Conservation (phyloP, 2,113 vertebrate genomes). For the Elephantulus edwardii region DNA sequence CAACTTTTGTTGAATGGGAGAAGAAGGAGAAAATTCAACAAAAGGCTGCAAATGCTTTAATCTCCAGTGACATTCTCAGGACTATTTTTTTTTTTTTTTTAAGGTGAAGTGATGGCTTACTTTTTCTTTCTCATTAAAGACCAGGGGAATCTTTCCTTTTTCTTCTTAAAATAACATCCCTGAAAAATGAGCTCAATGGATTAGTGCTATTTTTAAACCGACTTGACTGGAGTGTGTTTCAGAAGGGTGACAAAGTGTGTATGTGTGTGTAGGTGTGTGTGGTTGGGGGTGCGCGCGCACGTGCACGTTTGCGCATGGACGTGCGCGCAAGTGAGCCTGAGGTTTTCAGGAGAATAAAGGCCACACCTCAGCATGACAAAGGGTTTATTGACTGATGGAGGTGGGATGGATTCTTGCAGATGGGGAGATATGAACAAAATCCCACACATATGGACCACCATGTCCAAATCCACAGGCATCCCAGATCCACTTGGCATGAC, state of each 20-base stretch:
- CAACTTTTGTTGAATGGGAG: conserved; percentile 62
- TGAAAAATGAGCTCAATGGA: conserved; percentile 85
- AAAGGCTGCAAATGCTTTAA: conserved; percentile 47
- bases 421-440: conserved; percentile 22
- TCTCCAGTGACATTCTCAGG: conserved; percentile 68
- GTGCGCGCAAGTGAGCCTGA: conserved; percentile 58
- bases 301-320: no score
- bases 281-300: no score
- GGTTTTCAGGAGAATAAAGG: conserved; percentile 36
- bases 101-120: conserved; percentile 59
- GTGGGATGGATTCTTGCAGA: conserved; percentile 50
- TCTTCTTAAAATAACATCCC: conserved; percentile 83
- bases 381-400: conserved; percentile 51
- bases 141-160: conserved; percentile 60
- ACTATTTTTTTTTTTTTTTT: conserved; percentile 76
- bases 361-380: conserved; percentile 60
- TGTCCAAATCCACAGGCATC: neutral
- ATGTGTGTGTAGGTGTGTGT: neutral
- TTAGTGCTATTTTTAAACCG: conserved; percentile 89
- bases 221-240: conserved; percentile 84
- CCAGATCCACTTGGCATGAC: neutral
- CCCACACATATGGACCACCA: neutral
- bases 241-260: conserved; percentile 78
- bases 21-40: conserved; percentile 53
- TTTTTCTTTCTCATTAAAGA: conserved; percentile 76